Evolutionary conservation across 2,888 invertebrate species (phyloP), one percentile per base, ranked within the genome.

Genomic region (Pediacus dermestoides): DNA sequence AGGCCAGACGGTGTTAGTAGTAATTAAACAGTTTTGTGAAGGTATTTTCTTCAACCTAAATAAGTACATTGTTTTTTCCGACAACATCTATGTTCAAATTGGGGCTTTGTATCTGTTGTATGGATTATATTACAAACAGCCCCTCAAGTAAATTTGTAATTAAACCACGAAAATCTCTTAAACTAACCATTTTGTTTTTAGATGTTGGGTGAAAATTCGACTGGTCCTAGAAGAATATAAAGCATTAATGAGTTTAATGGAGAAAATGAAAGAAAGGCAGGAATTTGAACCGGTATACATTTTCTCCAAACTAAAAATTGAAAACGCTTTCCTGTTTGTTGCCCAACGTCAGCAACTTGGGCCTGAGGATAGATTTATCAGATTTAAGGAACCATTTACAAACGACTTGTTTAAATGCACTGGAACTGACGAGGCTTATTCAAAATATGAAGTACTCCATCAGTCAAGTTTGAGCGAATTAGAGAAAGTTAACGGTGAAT

Each of bases 91-190:
- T 32, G 50, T 55, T 3, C 55, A 58, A 58, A 44, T 60, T 13
- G 64, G 63, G 3, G 63, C 62, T 1, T 42, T 67, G 25, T 66
- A 63, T 49, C 36, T 62, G 15, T 30, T 67, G 4, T 66, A 66
- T 44, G 58, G 55, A 3, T 32, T 67, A 11, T 67, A 63, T 46
- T 63, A 61, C 37, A 64, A 64, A 39, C 66, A 66, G 45, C 64
- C 63, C 1, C 22, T 63, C 6, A 52, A 48, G 64, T 64, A 51
- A 56, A 54, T 52, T 21, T 2, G n/a, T 8, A 22, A 13, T 22
- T 18, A 8, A 15, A 9, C 6, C 11, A 8, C n/a, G 16, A 11
- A 4, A 18, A 26, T 18, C 10, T 21, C n/a, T 14, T 16, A 27
- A 13, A 16, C 21, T 35, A 36, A 16, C 39, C 15, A 30, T 41